Evolutionary conservation across 2,888 invertebrate species (phyloP).

Genomic region (Melieria picta): DNA sequence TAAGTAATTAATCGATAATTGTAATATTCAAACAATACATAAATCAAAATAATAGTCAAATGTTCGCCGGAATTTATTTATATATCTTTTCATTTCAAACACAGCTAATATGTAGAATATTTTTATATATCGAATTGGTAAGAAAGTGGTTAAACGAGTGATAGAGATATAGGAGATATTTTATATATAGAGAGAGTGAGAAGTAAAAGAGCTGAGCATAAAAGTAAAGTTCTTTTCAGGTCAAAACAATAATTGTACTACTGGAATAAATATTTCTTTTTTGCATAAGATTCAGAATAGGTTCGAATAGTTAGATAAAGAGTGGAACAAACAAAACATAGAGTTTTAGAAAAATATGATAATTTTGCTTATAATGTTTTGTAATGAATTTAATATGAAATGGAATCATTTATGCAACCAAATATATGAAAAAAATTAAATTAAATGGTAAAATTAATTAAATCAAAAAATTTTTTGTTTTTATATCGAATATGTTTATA

Average conservation of each 20-base stretch:
- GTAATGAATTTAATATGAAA: constrained; percentile 4
- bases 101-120: constrained; percentile 21
- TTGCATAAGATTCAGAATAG: too few relatives aligned
- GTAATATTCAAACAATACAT: constrained; percentile 21
- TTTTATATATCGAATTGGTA: constrained; percentile 16
- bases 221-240: too few relatives aligned
- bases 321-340: constrained; percentile 4
- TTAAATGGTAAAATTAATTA: background rate
- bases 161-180: constrained; percentile 29
- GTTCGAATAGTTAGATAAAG: constrained; percentile 6
- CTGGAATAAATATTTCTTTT: too few relatives aligned
- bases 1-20: background rate
- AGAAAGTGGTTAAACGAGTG: constrained; percentile 9
- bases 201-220: too few relatives aligned
- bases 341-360: constrained; percentile 1
- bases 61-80: constrained; percentile 29
- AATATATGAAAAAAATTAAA: constrained; percentile 20
- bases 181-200: background rate
- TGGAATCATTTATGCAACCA: constrained; percentile 34
- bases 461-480: background rate
- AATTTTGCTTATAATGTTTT: background rate
- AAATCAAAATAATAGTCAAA: constrained; percentile 36
- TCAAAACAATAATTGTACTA: too few relatives aligned
- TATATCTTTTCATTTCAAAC: constrained; percentile 23
- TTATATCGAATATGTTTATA: constrained; percentile 3